Percentiles rank a stretch among this genome's conserved stretches.
These are phyloP conservation scores for Alentia gelatinosa DNA, from an alignment of 2,888 invertebrate species.

Conservation along the genomic window DNA sequence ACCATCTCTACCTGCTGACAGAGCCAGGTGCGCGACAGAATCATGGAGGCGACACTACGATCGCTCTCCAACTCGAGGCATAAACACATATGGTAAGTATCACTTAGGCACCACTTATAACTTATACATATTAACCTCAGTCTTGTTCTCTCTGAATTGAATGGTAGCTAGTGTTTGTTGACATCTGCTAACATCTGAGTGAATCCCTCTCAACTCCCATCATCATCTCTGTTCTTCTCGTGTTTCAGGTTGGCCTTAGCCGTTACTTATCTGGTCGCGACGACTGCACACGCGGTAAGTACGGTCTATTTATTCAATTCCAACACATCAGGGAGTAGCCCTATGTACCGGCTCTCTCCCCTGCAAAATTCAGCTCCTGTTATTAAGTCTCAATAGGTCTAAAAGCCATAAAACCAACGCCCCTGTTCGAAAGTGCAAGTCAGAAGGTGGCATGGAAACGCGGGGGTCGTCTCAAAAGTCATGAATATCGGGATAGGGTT, in stretches of 20 bases:
- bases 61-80: background rate
- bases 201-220: background rate
- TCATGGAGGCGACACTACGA: background rate
- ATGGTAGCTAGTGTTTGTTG: too few relatives aligned
- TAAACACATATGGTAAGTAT: background rate
- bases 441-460: background rate
- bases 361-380: background rate
- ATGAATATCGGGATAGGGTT: background rate
- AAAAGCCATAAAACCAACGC: background rate
- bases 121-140: too few relatives aligned
- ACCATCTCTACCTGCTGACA: background rate
- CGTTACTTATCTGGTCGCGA: background rate
- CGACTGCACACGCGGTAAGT: conserved; percentile 32
- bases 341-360: background rate
- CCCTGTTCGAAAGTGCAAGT: background rate
- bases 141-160: too few relatives aligned
- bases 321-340: background rate
- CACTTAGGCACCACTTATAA: background rate
- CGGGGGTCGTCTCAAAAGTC: conserved; percentile 43
- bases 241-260: conserved; percentile 19
- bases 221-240: background rate
- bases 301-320: background rate
- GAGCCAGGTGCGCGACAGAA: background rate
- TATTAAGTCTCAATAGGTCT: background rate
- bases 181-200: too few relatives aligned